Evolutionary conservation across 1,140 invertebrate genomes (phyloP), one percentile per base, ranked within the genome.

Genomic region (Latrodectus geometricus): DNA sequence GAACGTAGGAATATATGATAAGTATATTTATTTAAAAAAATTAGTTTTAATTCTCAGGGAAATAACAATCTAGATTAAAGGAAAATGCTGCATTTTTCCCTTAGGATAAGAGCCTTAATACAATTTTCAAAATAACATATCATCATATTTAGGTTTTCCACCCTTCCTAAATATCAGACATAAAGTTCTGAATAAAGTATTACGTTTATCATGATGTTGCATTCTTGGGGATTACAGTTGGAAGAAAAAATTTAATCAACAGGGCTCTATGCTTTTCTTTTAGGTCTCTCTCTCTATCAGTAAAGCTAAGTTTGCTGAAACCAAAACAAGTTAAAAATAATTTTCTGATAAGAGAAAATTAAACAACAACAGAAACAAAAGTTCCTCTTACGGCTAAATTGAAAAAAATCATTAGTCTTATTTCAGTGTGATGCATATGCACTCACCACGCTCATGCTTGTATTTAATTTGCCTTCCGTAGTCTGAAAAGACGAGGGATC

Each of bases 321-420:
- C 14, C 20, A 14, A 73, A 73, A 48, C 50, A 76, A 76, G 82
- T 84, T 84, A 84, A 84, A 84, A 76, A 83, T 84, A 84, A 84
- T 84, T 66, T 76, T 54, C 82, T 75, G 82, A 84, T 84, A 75
- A 76, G 82, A 82, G 82, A 84, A 84, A 84, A 84, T 76, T 76
- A 84, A 84, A 69, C 68, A 84, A 84, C 56, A 76, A 35, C 82
- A 68, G 65, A 52, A 75, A 84, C 61, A 84, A 21, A 76, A 84
- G 76, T 56, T 56, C 61, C 73, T 56, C 74, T 76, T 76, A 66
- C 72, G 56, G 73, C 72, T 84, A 84, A 84, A 84, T 84, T 84
- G 82, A 68, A 84, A 84, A 84, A 84, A 84, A 84, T 84, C 72
- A 84, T 86, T 86, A 70, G 75, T 78, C 83, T 86, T 83, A 74